A percentile compares a stretch with the other conserved stretches of the same genome.
Conservation (phyloP, 2,113 vertebrate genomes). For the Lophius piscatorius region DNA sequence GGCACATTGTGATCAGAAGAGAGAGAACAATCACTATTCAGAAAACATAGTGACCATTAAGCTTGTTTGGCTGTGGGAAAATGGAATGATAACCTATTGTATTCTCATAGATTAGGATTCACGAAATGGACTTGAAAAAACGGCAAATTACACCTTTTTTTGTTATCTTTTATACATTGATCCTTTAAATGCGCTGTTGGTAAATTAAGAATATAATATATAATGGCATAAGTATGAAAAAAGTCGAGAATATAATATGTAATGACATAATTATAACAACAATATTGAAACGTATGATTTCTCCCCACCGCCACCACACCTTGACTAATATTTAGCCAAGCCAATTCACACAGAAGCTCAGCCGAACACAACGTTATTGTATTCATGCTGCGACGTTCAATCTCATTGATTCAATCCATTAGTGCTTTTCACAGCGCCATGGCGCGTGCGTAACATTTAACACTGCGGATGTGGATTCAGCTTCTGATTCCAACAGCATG, state of each 20-base stretch:
- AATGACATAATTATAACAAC: too few species aligned
- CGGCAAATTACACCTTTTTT: background rate
- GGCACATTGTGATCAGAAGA: constrained; percentile 78
- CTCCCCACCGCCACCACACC: accelerated
- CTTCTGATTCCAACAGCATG: constrained; percentile 52
- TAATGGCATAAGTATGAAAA: too few species aligned
- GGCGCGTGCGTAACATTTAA: constrained; percentile 55
- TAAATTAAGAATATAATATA: background rate
- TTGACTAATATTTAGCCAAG: constrained; percentile 7
- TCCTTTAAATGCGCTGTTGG: background rate
- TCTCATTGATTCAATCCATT: constrained; percentile 80
- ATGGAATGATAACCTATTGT: constrained; percentile 62
- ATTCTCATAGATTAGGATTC: constrained; percentile 54
- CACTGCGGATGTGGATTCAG: constrained; percentile 78
- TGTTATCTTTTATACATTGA: background rate
- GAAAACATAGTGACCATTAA: constrained; percentile 70
- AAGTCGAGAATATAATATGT: too few species aligned
- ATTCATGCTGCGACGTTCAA: constrained; percentile 79
- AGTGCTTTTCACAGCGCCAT: constrained; percentile 59
- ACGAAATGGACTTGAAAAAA: constrained; percentile 10
- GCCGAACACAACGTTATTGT: constrained; percentile 81
- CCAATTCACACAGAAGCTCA: constrained; percentile 21
- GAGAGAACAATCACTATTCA: constrained; percentile 78
- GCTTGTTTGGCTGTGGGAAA: constrained; percentile 70
- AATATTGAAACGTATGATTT: too few species aligned